Evolutionary conservation across 1,140 invertebrate genomes (phyloP), one percentile per base, ranked within the genome.

Genomic region (Platyura marginata): DNA sequence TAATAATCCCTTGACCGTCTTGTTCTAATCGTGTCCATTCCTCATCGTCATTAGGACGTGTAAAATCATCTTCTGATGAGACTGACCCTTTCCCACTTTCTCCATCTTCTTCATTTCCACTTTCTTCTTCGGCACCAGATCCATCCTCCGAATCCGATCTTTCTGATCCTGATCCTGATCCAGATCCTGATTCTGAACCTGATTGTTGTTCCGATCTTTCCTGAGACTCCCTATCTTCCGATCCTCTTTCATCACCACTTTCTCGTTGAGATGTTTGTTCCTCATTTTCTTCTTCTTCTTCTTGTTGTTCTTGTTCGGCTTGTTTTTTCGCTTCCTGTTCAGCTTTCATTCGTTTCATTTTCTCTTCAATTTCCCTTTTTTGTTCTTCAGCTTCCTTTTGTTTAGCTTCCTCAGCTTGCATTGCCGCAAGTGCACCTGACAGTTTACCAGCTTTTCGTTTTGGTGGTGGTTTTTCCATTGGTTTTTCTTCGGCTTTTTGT

Each of bases 281-380:
- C 37, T 49, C 52, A 42, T 47, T 38, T 41, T 57, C 53, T 15
- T 62, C 32, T 41, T 47, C 42, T 44, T 50, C 45, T 3, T 48
- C 50, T 45, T 45, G 41, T 37, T 42, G 41, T 34, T 55, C 59
- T 36, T 52, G 51, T 11, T 53, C 56, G 36, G 49, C 52, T 43
- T 47, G 38, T 41, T 57, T 53, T 15, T 62, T 60, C 21, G 51
- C 55, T 43, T 49, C 44, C 20, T 51, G 20, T 40, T 63, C 56
- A 3, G 51, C 51, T 42, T 54, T 47, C 15, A 56, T 43, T 3
- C 53, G 50, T 49, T 59, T 61, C 35, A 55, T 51, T 18, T 61
- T 55, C 39, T 56, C 58, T 40, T 64, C 56, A 16, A 52, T 57
- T 45, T 62, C 54, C 15, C 54, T 52, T 45, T 63, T 63, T 19